Percentiles rank a stretch among this genome's conserved stretches.
Conservation (phyloP, 2,888 invertebrate species). For the Digitonthophagus gazella region DNA sequence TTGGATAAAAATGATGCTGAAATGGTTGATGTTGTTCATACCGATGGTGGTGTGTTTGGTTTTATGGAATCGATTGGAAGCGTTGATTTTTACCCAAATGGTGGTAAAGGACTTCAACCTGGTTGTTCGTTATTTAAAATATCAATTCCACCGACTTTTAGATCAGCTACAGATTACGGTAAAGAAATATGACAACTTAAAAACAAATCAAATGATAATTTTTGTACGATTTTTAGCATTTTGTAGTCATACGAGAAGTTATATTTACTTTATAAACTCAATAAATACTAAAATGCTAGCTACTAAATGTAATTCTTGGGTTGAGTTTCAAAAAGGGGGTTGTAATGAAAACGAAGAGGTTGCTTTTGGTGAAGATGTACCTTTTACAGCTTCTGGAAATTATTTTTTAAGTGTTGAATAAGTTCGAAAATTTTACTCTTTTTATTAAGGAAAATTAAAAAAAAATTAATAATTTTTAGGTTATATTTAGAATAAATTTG, state of each 20-base stretch:
- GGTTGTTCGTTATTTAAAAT: slow-evolving; percentile 41
- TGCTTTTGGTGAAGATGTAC: slow-evolving; percentile 34
- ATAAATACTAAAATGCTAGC: slow-evolving; percentile 29
- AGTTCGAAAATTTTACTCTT: no score
- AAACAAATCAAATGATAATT: no score
- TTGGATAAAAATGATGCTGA: slow-evolving; percentile 64
- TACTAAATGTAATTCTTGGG: slow-evolving; percentile 29
- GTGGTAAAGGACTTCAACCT: slow-evolving; percentile 48
- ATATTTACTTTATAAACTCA: slow-evolving; percentile 31
- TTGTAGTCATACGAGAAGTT: slow-evolving; percentile 33
- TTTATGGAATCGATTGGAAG: slow-evolving; percentile 36
- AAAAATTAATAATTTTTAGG: no score
- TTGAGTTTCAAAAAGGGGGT: slow-evolving; percentile 22
- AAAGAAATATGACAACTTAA: background rate
- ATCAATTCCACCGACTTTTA: slow-evolving; percentile 1
- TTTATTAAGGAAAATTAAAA: no score
- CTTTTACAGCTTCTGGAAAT: slow-evolving; percentile 31
- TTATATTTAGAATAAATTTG: no score
- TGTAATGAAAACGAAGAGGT: slow-evolving; percentile 26
- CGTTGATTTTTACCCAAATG: slow-evolving; percentile 51
- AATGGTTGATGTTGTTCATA: slow-evolving; percentile 71
- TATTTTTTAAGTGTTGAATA: slow-evolving; percentile 31
- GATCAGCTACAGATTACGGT: slow-evolving; percentile 11
- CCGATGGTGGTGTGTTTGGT: slow-evolving; percentile 63
- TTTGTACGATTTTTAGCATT: slow-evolving; percentile 22